Evolutionary conservation across 2,797 vertebrate genomes (phyloP).

Genomic region (Rhodeus uyekii): DNA sequence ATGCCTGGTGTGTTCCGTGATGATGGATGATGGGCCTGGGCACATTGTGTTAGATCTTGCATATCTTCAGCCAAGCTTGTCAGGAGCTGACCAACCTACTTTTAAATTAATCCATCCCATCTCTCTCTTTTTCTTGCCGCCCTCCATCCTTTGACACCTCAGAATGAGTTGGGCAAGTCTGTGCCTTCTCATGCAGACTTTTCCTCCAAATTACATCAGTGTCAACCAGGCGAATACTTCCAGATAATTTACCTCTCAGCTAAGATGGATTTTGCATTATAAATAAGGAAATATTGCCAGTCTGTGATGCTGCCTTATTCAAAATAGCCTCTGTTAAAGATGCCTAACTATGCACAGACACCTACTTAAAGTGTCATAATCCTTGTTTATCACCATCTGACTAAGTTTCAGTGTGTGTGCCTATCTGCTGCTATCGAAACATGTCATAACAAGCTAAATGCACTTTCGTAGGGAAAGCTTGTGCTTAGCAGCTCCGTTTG

Average conservation of each 20-base stretch:
- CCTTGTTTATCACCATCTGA: constrained; percentile 32
- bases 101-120: constrained; percentile 32
- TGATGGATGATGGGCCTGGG: constrained; percentile 45
- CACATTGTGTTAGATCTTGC: constrained; percentile 36
- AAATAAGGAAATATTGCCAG: constrained; percentile 46
- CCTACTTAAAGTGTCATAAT: constrained; percentile 32
- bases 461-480: neutral
- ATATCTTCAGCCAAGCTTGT: constrained; percentile 37
- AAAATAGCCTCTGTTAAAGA: constrained; percentile 16
- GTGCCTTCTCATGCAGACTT: constrained; percentile 38
- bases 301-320: constrained; percentile 37
- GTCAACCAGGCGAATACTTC: constrained; percentile 43
- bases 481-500: neutral
- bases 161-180: neutral
- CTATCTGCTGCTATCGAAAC: constrained; percentile 17
- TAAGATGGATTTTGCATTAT: constrained; percentile 37
- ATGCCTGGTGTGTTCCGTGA: constrained; percentile 17
- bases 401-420: constrained; percentile 15
- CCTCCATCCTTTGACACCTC: neutral
- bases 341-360: neutral
- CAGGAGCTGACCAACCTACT: constrained; percentile 36
- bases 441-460: constrained; percentile 40
- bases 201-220: constrained; percentile 42
- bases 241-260: constrained; percentile 43
- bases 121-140: neutral